A percentile compares a stretch with the other conserved stretches of the same genome.
Evolutionary conservation across 2,888 invertebrate genomes (phyloP).

Genomic region (Drosophila mercatorum): DNA sequence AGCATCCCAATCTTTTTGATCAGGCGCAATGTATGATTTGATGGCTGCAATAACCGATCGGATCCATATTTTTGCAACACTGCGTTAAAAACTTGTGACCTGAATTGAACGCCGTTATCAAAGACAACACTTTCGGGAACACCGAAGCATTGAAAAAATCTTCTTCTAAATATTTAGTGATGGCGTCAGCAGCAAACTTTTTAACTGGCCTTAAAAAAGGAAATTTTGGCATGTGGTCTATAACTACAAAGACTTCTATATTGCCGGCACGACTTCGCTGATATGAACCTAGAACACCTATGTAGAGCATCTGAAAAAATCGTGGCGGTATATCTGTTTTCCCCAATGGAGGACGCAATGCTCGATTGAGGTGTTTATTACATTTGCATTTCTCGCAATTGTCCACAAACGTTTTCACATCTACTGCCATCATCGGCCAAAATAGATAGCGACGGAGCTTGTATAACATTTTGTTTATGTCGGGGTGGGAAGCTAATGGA

Average conservation of each 20-base stretch:
- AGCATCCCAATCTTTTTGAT: neutral
- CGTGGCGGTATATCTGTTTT: too few relatives aligned
- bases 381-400: too few relatives aligned
- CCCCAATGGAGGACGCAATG: too few relatives aligned
- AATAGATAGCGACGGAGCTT: neutral
- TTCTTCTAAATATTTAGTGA: neutral
- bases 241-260: neutral
- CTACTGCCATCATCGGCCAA: too few relatives aligned
- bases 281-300: neutral
- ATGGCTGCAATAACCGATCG: constrained; percentile 1
- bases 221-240: neutral
- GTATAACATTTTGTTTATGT: neutral
- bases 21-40: neutral
- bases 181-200: neutral
- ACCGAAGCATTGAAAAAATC: neutral
- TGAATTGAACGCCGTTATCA: neutral
- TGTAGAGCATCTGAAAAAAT: neutral
- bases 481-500: neutral
- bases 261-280: neutral
- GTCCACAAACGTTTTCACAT: too few relatives aligned
- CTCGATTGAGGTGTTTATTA: too few relatives aligned
- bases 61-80: neutral
- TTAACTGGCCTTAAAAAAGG: neutral
- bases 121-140: neutral
- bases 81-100: neutral